Conservation (phyloP, 2,797 vertebrate genomes). For the Ctenopoma kingsleyae region DNA sequence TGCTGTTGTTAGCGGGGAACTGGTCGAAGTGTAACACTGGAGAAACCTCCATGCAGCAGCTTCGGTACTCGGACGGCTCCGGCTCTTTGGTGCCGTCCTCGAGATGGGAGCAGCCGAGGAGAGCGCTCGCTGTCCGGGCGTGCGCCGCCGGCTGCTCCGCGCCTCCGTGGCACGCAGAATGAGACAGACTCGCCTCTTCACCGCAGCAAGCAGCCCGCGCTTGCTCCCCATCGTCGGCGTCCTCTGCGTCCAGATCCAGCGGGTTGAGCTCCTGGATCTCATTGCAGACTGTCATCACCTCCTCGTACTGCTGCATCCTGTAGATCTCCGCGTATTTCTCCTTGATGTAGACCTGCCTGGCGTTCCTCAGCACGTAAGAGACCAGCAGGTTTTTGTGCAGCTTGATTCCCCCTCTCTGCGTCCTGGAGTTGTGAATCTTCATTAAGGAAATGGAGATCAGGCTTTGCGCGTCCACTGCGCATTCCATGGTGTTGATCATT, state of each 20-base stretch:
- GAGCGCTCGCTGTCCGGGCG: slow-evolving; percentile 35
- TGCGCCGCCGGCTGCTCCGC: slow-evolving; percentile 59
- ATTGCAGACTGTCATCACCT: slow-evolving; percentile 87
- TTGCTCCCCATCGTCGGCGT: slow-evolving; percentile 81
- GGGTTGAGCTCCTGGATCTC: slow-evolving; percentile 91
- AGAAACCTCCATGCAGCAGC: slow-evolving; percentile 86
- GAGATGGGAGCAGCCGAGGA: slow-evolving; percentile 74
- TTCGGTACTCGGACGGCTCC: slow-evolving; percentile 85
- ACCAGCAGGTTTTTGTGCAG: slow-evolving; percentile 98
- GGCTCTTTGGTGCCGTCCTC: slow-evolving; percentile 81
- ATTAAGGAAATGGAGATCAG: slow-evolving; percentile 95
- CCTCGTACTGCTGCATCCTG: slow-evolving; percentile 93
- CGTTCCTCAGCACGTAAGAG: slow-evolving; percentile 97
- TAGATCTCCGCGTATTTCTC: slow-evolving; percentile 96
- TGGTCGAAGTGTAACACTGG: slow-evolving; percentile 79
- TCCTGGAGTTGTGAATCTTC: slow-evolving; percentile 97
- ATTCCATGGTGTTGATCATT: slow-evolving; percentile 89
- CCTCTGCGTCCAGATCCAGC: slow-evolving; percentile 86
- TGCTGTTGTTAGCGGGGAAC: slow-evolving; percentile 60
- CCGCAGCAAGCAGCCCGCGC: slow-evolving; percentile 75
- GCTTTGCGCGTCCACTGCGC: slow-evolving; percentile 94
- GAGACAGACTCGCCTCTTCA: slow-evolving; percentile 79
- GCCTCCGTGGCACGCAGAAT: slow-evolving; percentile 71
- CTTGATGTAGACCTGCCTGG: slow-evolving; percentile 96
- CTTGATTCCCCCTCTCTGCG: slow-evolving; percentile 96